Conservation (phyloP, 2,888 invertebrate genomes). For the Lymantria dispar region DNA sequence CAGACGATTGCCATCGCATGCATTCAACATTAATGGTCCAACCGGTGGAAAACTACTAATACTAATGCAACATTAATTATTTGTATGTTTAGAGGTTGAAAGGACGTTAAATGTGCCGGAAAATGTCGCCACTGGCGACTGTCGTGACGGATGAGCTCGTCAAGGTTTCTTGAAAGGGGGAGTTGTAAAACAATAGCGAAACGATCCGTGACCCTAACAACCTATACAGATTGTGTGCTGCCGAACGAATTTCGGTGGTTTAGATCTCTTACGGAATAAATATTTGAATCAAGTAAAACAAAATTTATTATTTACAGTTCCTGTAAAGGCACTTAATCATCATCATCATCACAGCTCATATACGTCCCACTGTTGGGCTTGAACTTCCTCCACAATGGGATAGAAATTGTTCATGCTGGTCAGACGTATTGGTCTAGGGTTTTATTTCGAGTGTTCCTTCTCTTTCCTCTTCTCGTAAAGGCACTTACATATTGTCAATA, state of each 20-base stretch:
- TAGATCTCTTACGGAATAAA: not conserved
- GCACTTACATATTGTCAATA: no score
- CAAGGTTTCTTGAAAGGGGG: constrained; percentile 1
- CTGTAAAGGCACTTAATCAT: no score
- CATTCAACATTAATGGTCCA: no score
- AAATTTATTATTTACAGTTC: no score
- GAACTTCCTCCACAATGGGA: no score
- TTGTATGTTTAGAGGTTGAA: not conserved
- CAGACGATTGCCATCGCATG: no score
- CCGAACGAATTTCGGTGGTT: not conserved
- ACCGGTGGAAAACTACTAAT: not conserved
- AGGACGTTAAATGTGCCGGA: constrained; percentile 23
- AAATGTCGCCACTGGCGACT: constrained; percentile 12
- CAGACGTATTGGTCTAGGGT: no score
- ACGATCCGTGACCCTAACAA: constrained; percentile 1
- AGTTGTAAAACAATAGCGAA: constrained; percentile 2
- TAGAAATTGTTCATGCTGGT: no score
- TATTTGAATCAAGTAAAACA: not conserved
- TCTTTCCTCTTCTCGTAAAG: no score
- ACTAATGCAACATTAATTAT: not conserved
- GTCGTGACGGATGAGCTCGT: constrained; percentile 5
- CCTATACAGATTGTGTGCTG: not conserved
- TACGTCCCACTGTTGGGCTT: no score
- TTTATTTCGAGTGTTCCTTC: no score
- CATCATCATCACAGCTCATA: no score